Conservation (phyloP, 2,888 invertebrate species). For the Eupsilia transversa region DNA sequence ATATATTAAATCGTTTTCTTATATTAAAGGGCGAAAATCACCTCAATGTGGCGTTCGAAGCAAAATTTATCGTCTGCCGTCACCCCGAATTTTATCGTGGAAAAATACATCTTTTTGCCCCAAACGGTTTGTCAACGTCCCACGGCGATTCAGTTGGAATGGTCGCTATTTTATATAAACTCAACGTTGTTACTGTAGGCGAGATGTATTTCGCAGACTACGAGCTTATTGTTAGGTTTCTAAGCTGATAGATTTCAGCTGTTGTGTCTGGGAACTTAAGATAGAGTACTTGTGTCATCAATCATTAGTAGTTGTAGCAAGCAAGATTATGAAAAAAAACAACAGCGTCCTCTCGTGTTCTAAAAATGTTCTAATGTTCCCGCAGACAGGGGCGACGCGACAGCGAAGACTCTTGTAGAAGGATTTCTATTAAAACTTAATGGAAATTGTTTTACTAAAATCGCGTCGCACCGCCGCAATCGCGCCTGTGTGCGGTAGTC, state of each 20-base stretch:
- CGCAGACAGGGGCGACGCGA: too few relatives aligned
- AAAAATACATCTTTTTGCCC: slow-evolving; percentile 88
- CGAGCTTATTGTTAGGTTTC: slow-evolving; percentile 41
- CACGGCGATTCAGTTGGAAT: slow-evolving; percentile 81
- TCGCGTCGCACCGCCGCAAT: too few relatives aligned
- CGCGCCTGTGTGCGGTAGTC: too few relatives aligned
- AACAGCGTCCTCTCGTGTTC: neutral
- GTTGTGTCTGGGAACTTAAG: neutral
- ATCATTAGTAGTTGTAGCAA: too few relatives aligned
- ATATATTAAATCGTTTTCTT: slow-evolving; percentile 64
- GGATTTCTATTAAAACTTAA: too few relatives aligned
- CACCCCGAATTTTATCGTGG: slow-evolving; percentile 85
- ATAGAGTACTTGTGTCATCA: slow-evolving; percentile 13
- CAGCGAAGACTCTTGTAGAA: too few relatives aligned
- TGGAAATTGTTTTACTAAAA: too few relatives aligned
- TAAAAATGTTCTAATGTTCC: too few relatives aligned
- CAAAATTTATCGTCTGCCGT: slow-evolving; percentile 73
- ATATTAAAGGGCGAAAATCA: slow-evolving; percentile 70
- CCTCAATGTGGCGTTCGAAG: slow-evolving; percentile 66
- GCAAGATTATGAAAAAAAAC: too few relatives aligned
- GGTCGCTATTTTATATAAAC: slow-evolving; percentile 85
- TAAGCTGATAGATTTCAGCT: slow-evolving; percentile 1
- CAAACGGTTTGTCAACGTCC: slow-evolving; percentile 87
- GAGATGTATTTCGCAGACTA: slow-evolving; percentile 72
- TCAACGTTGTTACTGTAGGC: slow-evolving; percentile 70